A percentile compares a stretch with the other conserved stretches of the same genome.
These are phyloP conservation scores for Dascillus cervinus DNA, from an alignment of 2,888 invertebrate species.

Conservation along the genomic window DNA sequence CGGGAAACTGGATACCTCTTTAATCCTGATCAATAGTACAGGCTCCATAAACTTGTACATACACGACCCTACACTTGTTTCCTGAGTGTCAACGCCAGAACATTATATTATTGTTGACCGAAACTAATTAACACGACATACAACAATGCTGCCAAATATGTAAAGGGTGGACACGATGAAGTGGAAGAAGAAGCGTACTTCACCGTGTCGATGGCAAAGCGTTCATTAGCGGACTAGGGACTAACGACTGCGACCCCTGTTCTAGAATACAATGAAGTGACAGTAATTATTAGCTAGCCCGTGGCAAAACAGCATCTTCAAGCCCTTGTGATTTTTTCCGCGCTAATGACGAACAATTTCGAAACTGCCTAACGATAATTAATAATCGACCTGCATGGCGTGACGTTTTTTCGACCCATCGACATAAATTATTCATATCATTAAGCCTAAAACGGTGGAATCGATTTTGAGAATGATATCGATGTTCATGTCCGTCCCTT, in stretches of 20 bases:
- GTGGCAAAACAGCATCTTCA: constrained; percentile 16
- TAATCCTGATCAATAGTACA: too few species aligned
- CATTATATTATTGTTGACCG: constrained; percentile 6
- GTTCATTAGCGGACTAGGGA: constrained; percentile 12
- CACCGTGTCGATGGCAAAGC: constrained; percentile 8
- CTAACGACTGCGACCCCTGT: constrained; percentile 8
- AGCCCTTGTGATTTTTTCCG: constrained; percentile 17
- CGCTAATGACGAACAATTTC: too few species aligned
- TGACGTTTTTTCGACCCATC: too few species aligned
- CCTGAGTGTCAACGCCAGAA: constrained; percentile 1
- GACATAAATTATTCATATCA: too few species aligned
- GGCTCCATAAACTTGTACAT: neutral
- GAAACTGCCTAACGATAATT: too few species aligned
- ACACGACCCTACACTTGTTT: constrained; percentile 4
- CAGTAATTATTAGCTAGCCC: constrained; percentile 15
- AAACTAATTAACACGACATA: constrained; percentile 9
- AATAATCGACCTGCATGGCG: too few species aligned
- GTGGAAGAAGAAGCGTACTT: constrained; percentile 12
- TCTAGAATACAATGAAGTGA: constrained; percentile 21
- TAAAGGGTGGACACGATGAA: constrained; percentile 6
- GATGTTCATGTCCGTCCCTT: too few species aligned
- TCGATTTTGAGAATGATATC: too few species aligned
- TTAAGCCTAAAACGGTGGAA: too few species aligned
- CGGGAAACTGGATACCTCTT: too few species aligned
- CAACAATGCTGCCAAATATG: constrained; percentile 12